phyloP scores from a whole-genome alignment of 37 sponge, comb jelly and placozoan species.

The Diacarnus erythraeanus region DNA sequence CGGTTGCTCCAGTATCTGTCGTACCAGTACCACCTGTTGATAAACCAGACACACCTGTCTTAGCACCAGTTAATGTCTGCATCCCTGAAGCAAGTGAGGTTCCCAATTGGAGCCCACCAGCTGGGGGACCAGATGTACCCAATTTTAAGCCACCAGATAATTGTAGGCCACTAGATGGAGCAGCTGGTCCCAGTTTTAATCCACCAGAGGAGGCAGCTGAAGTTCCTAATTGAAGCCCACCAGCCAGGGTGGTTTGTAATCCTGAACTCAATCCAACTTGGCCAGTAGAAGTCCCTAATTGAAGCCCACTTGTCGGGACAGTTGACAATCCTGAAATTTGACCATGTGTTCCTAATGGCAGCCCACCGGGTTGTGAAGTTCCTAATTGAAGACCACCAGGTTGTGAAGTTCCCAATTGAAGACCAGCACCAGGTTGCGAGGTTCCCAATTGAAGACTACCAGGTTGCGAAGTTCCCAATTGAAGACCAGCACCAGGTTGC shows the following conservation, averaged over 20 bases:
- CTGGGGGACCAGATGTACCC: neutral
- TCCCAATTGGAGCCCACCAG: slow-evolving; percentile 16
- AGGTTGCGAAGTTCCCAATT: no score
- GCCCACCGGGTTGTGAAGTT: no score
- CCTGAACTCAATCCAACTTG: no score
- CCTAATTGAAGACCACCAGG: no score
- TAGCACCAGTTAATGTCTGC: neutral
- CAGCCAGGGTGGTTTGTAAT: neutral
- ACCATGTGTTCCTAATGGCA: no score
- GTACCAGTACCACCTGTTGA: neutral
- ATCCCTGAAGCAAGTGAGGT: neutral
- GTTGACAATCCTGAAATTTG: neutral
- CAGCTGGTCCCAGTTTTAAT: neutral
- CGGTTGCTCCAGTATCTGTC: slow-evolving; percentile 1
- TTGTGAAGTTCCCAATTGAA: no score
- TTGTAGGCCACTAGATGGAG: neutral
- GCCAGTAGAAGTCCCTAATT: slow-evolving; percentile 21
- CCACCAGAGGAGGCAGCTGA: neutral
- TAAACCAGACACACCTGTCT: neutral
- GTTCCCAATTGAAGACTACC: no score
- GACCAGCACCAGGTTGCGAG: no score
- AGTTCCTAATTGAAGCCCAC: slow-evolving; percentile 20
- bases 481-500: no score
- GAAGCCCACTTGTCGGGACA: slow-evolving; percentile 2
- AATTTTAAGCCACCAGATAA: neutral